Evolutionary conservation across 2,797 vertebrate genomes (phyloP).

Genomic region (Rhabdomys pumilio): DNA sequence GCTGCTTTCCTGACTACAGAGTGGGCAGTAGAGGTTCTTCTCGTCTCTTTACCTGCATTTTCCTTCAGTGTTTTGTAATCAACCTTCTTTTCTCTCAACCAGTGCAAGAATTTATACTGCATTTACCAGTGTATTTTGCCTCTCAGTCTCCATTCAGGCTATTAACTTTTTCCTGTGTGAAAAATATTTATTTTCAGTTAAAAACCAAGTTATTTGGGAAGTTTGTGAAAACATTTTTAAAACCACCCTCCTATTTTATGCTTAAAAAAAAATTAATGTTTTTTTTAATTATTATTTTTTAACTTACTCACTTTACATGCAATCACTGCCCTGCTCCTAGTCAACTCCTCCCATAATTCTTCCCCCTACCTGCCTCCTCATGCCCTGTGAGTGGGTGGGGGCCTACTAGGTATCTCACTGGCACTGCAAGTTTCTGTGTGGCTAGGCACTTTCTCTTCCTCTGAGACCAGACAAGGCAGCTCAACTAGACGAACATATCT

Average conservation of each 20-base stretch:
- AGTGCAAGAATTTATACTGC: neutral
- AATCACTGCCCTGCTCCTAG: neutral
- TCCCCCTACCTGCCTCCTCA: neutral
- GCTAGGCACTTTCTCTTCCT: neutral
- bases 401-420: neutral
- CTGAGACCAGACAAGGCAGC: neutral
- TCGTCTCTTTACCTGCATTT: conserved; percentile 33
- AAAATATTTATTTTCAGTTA: neutral
- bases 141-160: neutral
- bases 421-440: neutral
- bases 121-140: neutral
- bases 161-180: too few species aligned
- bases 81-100: neutral
- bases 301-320: neutral
- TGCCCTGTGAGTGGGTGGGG: neutral
- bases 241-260: neutral
- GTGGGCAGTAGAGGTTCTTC: neutral
- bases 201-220: neutral
- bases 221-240: neutral
- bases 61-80: neutral
- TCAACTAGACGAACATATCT: neutral
- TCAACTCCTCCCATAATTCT: neutral
- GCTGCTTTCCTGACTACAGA: neutral
- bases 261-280: neutral
- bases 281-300: neutral